Evolutionary conservation across 2,797 vertebrate genomes (phyloP), one percentile per base, ranked within the genome.

Genomic region (Heterohyrax brucei): DNA sequence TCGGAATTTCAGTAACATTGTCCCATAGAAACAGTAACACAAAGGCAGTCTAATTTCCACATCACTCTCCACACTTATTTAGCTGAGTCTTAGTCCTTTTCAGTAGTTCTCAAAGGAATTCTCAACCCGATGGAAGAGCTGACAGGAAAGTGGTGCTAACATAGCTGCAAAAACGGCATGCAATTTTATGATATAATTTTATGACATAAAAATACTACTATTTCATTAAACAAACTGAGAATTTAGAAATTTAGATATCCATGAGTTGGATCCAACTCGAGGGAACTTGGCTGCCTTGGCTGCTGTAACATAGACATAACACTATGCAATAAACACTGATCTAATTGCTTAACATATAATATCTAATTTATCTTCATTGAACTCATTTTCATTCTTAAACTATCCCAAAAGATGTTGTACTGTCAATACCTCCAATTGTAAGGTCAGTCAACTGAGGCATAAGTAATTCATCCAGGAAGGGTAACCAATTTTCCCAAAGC

Each of bases 1-100:
- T 66, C 50, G 85, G 78, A 88, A 95, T 93, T 85, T 66, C 93
- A 93, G 77, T 92, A 68, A 85, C 26, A 76, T 95, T 89, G 77
- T 87, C 30, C 75, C 66, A 87, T 3, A 79, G 50, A 93, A 86
- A 91, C 33, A 79, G 72, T 3, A 92, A 33, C 53, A 80, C 16
- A 79, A 39, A 83, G 30, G n/a, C 59, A 59, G 7, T 39, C 39
- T 39, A 39, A 8, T 19, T 87, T 92, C 44, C 44, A 78, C 22
- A 53, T 53, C 61, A 76, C n/a, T 84, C 66, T 26, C 62, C 85
- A 84, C 81, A 84, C 21, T 64, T 72, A 73, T 10, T 72, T 88
- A 78, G 62, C 59, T 85, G 39, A 72, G 48, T 18, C 50, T 92
- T 50, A 66, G 61, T 59, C 80, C 70, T 82, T 87, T 83, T 95